phyloP scores from a whole-genome alignment of 2,113 vertebrate genomes.

The Eublepharis macularius region DNA sequence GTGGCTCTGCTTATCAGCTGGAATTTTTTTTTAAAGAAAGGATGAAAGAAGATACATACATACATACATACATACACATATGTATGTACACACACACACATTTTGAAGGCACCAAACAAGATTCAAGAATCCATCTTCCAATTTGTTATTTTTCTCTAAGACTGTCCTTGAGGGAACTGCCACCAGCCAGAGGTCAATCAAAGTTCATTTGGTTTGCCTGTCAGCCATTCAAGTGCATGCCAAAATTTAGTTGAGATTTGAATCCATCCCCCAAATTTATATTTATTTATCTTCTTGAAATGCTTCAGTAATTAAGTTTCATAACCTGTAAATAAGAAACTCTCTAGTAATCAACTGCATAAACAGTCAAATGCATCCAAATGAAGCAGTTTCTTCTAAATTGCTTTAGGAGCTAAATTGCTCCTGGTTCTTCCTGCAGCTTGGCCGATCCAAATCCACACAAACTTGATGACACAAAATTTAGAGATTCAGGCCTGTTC shows the following conservation, averaged over 20 bases:
- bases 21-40: neutral
- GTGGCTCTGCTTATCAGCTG: neutral
- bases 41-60: neutral
- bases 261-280: neutral
- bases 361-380: neutral
- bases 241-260: neutral
- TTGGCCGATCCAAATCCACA: neutral
- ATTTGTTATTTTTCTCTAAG: neutral
- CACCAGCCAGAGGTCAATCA: neutral
- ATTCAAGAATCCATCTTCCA: neutral
- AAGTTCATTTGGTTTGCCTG: neutral
- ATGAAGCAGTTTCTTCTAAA: neutral
- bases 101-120: neutral
- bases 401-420: slow-evolving; percentile 1
- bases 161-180: neutral
- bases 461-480: neutral
- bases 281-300: neutral
- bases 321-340: neutral
- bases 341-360: neutral
- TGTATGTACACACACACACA: too few species aligned
- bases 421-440: neutral
- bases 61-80: too few species aligned
- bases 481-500: neutral
- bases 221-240: neutral
- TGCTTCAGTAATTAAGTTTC: neutral